Conservation (phyloP, 2,113 vertebrate genomes). For the Bos javanicus region DNA sequence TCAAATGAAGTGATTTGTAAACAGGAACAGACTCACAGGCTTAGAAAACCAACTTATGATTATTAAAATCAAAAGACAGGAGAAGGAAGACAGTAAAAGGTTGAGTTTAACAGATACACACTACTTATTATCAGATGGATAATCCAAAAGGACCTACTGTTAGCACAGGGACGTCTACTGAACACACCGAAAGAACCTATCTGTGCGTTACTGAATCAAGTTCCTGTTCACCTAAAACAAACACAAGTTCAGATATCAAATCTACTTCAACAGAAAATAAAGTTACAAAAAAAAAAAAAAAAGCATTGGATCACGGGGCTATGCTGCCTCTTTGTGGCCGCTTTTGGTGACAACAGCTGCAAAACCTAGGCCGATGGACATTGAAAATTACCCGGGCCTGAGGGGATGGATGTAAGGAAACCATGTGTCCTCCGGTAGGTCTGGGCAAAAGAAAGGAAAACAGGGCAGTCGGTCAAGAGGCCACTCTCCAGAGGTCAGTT, state of each 20-base stretch:
- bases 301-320: rapidly evolving
- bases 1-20: neutral
- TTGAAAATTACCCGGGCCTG: too few species aligned
- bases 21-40: neutral
- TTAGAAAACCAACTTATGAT: neutral
- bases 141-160: neutral
- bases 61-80: neutral
- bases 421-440: rapidly evolving
- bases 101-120: neutral
- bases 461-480: neutral
- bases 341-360: neutral
- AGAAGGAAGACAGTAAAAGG: neutral
- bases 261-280: neutral
- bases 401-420: neutral
- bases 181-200: neutral
- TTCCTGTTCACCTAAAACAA: neutral
- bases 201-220: neutral
- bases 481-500: neutral
- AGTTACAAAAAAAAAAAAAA: neutral
- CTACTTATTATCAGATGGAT: neutral
- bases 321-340: neutral
- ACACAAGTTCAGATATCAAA: neutral
- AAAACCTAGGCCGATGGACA: neutral
- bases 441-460: neutral
- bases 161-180: neutral